phyloP scores from a whole-genome alignment of 2,888 invertebrate species.

The Venusia cambrica region DNA sequence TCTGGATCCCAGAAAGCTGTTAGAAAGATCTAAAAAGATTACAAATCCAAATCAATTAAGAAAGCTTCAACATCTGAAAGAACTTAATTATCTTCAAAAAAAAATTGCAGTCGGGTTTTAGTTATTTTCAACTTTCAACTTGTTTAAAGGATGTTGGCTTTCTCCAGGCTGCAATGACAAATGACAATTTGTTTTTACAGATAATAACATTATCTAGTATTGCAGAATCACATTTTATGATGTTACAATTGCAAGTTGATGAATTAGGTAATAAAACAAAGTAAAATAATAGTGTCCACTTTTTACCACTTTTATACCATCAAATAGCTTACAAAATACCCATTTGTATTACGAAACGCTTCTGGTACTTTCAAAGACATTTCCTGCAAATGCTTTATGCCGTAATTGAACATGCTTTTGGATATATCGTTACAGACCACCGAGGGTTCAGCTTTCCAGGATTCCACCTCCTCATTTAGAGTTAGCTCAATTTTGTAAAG shows the following conservation, averaged over 20 bases:
- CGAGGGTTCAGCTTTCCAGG: conserved; percentile 78
- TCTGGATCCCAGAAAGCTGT: too few species aligned
- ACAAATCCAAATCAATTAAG: too few species aligned
- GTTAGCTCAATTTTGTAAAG: conserved; percentile 75
- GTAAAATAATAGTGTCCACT: conserved; percentile 1
- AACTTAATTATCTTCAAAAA: too few species aligned
- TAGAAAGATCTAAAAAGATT: too few species aligned
- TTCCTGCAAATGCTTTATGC: conserved; percentile 76
- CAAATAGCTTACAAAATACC: conserved; percentile 82
- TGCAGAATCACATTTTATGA: too few species aligned
- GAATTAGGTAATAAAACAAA: not conserved
- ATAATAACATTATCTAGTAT: too few species aligned
- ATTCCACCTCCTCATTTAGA: conserved; percentile 64
- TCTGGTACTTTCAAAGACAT: conserved; percentile 80
- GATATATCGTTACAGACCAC: conserved; percentile 78
- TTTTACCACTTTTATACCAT: conserved; percentile 57
- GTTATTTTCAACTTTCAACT: too few species aligned
- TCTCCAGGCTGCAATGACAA: too few species aligned
- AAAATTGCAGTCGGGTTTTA: too few species aligned
- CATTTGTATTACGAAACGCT: conserved; percentile 76
- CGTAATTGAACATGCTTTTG: conserved; percentile 78
- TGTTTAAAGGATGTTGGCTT: too few species aligned
- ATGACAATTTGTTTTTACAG: too few species aligned
- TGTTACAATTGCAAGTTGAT: conserved; percentile 3
- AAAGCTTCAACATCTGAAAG: too few species aligned